Conservation (phyloP, 1,140 invertebrate species). For the Drosophila setifemur region DNA sequence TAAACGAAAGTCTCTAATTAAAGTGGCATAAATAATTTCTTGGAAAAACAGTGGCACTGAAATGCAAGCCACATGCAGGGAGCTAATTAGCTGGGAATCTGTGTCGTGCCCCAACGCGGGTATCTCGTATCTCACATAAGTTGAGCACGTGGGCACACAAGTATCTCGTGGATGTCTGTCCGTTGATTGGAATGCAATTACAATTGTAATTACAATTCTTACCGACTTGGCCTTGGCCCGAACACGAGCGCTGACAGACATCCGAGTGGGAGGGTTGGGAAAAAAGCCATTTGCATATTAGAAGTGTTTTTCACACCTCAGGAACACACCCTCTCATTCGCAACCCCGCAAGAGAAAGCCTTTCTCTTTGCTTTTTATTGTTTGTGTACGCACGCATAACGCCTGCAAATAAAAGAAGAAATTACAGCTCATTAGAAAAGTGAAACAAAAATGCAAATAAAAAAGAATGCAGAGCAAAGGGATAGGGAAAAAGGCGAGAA, state of each 20-base stretch:
- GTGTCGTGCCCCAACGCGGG: neutral
- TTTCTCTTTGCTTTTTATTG: constrained; percentile 41
- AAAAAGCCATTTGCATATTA: constrained; percentile 70
- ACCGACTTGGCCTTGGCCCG: constrained; percentile 29
- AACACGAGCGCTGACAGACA: constrained; percentile 12
- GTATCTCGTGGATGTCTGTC: neutral
- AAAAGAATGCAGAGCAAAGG: constrained; percentile 33
- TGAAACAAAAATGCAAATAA: constrained; percentile 65
- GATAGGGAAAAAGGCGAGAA: constrained; percentile 32
- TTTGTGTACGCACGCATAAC: constrained; percentile 74
- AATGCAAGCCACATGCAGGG: neutral
- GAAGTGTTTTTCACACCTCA: constrained; percentile 74
- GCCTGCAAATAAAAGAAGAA: constrained; percentile 78
- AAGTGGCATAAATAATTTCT: neutral
- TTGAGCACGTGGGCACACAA: neutral
- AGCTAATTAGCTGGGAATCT: neutral
- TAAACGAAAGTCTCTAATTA: neutral
- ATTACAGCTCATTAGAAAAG: constrained; percentile 80
- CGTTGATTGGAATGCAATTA: constrained; percentile 67
- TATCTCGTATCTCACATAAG: neutral
- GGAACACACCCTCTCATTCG: constrained; percentile 27
- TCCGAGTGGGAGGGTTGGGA: neutral
- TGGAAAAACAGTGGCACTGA: too few relatives aligned
- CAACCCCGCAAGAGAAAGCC: constrained; percentile 7
- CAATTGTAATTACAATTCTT: constrained; percentile 63